Base-by-base conservation (phyloP, 64 coral and sea anemone species). In the Acropora tenuis region DNA sequence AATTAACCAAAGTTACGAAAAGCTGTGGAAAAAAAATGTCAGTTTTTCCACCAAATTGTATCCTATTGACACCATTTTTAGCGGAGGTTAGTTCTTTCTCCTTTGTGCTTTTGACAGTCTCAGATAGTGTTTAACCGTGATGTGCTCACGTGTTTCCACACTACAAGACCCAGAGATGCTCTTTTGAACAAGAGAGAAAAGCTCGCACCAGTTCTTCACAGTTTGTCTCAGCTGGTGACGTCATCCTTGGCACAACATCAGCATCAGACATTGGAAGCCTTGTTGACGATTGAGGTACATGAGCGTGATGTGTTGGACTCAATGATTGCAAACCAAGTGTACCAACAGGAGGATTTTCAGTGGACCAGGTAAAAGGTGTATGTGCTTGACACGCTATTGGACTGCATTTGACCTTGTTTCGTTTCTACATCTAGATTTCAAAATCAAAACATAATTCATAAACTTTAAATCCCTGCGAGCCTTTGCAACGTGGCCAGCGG, bases 281-380 rank as follows among this genome's bases (percentile, higher is more conserved):
- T 99, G 84, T 92, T 99, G 44, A 99, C 97, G 44, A 88, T 96
- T 43, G 74, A 94, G 13, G 97, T 99, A 50, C 97, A 99, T 69
- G 94, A 85, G 46, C 91, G 97, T 41, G 94, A 99, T 80, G 88
- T 96, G 6, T 86, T 99, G 75, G 94, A 96, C 40, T 75, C 87
- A 1, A 87, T 99, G 43, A 90, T 99, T n/a, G 52, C 86, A 7
- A 93, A 95, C 40, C 89, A 99, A 41, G 84, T 99, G 13, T 80
- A 86, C 13, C 79, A 90, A 71, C 78, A 87, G 84, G 97, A 96
- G 4, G 97, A 99, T 82, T 99, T 99, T 75, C 84, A 98, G 16
- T 98, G 96, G 96, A 75, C 93, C 43, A 98, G 96, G 96, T 96
- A 88, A 9, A 12, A 3, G 45, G 13, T 75, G 6, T 30, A 30